Conservation (phyloP, 2,888 invertebrate genomes). For the Syrista parreyssii region DNA sequence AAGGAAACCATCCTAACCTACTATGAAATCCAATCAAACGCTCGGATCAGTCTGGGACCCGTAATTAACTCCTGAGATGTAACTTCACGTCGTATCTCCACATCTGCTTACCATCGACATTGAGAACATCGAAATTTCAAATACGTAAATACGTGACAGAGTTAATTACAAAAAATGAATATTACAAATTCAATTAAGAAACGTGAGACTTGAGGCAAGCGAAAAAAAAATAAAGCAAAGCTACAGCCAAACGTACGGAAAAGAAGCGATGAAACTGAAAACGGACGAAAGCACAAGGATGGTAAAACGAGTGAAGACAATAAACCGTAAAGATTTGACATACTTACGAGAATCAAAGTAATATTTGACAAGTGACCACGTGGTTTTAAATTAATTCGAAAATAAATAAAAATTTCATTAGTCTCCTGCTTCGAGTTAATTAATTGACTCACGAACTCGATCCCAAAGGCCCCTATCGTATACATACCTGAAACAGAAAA, state of each 20-base stretch:
- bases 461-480: not conserved
- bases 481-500: not conserved
- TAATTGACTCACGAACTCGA: not conserved
- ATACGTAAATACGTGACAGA: not conserved
- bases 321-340: too few relatives aligned
- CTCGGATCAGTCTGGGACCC: not conserved
- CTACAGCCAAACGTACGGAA: not conserved
- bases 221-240: too few relatives aligned
- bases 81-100: not conserved
- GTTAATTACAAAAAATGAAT: not conserved
- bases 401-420: not conserved
- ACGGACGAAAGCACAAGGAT: too few relatives aligned
- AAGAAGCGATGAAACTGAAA: too few relatives aligned
- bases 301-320: too few relatives aligned
- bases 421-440: not conserved
- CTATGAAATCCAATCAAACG: not conserved
- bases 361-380: too few relatives aligned
- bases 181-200: too few relatives aligned
- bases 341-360: too few relatives aligned
- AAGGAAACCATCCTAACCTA: not conserved
- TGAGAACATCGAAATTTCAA: not conserved
- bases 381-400: not conserved
- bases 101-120: not conserved
- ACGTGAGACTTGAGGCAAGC: too few relatives aligned
- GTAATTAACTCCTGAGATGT: not conserved